phyloP scores from a whole-genome alignment of 2,113 vertebrate species.

The Thalassarche chlororhynchos region DNA sequence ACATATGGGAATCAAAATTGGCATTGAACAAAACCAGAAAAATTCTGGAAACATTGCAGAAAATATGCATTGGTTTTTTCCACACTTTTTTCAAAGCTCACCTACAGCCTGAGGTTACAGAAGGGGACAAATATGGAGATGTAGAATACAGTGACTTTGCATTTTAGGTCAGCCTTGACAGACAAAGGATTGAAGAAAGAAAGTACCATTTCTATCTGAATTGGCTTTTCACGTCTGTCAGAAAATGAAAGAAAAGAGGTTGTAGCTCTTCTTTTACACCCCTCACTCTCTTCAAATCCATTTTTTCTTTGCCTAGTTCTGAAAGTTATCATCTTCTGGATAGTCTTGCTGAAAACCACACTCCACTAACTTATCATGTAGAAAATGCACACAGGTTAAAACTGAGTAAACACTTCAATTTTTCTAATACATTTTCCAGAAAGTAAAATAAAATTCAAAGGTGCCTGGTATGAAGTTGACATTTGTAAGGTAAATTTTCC shows the following conservation, averaged over 20 bases:
- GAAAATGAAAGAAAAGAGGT: neutral
- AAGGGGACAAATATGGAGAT: neutral
- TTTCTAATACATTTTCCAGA: neutral
- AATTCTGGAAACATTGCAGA: neutral
- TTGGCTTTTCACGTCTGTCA: neutral
- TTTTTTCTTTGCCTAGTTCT: neutral
- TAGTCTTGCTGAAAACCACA: neutral
- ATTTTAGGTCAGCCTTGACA: neutral
- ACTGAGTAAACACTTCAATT: neutral
- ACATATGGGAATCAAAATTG: neutral
- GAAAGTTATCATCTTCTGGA: neutral
- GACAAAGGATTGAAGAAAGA: neutral
- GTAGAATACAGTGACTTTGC: neutral
- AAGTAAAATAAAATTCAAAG: neutral
- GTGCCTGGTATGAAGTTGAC: neutral
- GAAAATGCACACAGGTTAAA: neutral
- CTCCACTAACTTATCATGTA: neutral
- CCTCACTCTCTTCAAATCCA: neutral
- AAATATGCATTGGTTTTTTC: neutral
- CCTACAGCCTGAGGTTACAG: neutral
- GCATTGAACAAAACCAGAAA: neutral
- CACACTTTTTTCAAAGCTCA: neutral
- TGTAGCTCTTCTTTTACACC: neutral
- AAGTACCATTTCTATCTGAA: neutral
- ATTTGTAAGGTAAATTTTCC: neutral